Evolutionary conservation across 30 jellyfish, hydroid and myxozoan species (phyloP).

Genomic region (Hydra vulgaris): DNA sequence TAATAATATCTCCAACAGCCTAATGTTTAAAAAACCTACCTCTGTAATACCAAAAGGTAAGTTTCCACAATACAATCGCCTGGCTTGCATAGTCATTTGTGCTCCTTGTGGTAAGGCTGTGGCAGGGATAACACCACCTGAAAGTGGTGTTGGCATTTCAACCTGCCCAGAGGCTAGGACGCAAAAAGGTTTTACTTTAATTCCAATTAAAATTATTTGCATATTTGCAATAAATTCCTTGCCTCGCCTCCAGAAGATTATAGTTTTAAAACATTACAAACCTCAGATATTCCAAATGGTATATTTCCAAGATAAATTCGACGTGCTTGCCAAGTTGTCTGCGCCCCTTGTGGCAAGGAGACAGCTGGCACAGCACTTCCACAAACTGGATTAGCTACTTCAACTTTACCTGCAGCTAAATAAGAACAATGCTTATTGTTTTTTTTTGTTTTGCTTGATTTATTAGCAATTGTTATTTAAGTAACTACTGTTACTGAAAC

Average conservation of each 20-base stretch:
- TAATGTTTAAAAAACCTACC: slow-evolving; percentile 37
- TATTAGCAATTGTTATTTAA: neutral
- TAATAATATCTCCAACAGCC: neutral
- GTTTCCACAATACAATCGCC: slow-evolving; percentile 94
- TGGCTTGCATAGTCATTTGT: slow-evolving; percentile 96
- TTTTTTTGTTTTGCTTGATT: neutral
- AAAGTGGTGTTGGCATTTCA: slow-evolving; percentile 92
- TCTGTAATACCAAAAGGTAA: slow-evolving; percentile 95
- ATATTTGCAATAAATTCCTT: neutral
- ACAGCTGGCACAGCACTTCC: slow-evolving; percentile 98
- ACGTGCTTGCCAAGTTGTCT: slow-evolving; percentile 92
- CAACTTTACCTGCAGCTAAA: slow-evolving; percentile 91
- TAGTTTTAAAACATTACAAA: slow-evolving; percentile 9
- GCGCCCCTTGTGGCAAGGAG: slow-evolving; percentile 99
- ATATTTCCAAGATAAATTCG: slow-evolving; percentile 85
- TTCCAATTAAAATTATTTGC: neutral
- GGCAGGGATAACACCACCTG: slow-evolving; percentile 99
- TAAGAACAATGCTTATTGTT: neutral
- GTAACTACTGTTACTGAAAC: too few relatives aligned
- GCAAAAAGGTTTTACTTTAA: neutral
- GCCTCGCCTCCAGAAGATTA: neutral
- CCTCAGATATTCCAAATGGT: slow-evolving; percentile 97
- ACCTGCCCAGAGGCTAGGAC: slow-evolving; percentile 90
- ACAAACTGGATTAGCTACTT: slow-evolving; percentile 80
- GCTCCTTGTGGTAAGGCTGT: slow-evolving; percentile 99